These are phyloP conservation scores for Gambusia affinis DNA, from an alignment of 2,113 vertebrate species.

Conservation along the genomic window DNA sequence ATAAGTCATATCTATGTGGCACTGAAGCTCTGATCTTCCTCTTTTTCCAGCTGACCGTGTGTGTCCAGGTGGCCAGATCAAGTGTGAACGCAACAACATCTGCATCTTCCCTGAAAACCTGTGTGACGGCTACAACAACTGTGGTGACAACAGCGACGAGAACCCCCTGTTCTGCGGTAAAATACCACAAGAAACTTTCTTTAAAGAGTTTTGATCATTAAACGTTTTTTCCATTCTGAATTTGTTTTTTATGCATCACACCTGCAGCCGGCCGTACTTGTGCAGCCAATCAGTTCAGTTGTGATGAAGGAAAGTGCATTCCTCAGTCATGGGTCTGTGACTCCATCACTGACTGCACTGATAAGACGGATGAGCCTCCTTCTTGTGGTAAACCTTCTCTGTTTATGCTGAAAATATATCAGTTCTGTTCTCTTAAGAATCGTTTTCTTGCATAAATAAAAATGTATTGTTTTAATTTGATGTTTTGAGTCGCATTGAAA, in stretches of 20 bases:
- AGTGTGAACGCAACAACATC: constrained; percentile 89
- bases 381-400: constrained; percentile 63
- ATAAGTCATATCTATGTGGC: not conserved
- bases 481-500: not conserved
- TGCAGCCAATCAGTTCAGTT: constrained; percentile 62
- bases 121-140: constrained; percentile 85
- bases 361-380: constrained; percentile 77
- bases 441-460: not conserved
- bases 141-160: constrained; percentile 80
- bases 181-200: not conserved
- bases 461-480: not conserved
- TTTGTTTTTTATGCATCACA: constrained; percentile 6
- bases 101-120: constrained; percentile 85
- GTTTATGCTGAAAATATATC: not conserved
- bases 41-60: constrained; percentile 83
- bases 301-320: constrained; percentile 72
- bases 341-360: constrained; percentile 63
- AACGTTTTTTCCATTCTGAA: not conserved
- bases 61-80: constrained; percentile 83
- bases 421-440: not conserved
- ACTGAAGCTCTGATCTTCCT: not conserved
- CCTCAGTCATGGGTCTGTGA: constrained; percentile 73
- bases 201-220: not conserved
- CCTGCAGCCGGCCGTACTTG: constrained; percentile 65
- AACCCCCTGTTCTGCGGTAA: constrained; percentile 76